Conservation (phyloP, 2,113 vertebrate genomes). For the Bujurquina vittata region DNA sequence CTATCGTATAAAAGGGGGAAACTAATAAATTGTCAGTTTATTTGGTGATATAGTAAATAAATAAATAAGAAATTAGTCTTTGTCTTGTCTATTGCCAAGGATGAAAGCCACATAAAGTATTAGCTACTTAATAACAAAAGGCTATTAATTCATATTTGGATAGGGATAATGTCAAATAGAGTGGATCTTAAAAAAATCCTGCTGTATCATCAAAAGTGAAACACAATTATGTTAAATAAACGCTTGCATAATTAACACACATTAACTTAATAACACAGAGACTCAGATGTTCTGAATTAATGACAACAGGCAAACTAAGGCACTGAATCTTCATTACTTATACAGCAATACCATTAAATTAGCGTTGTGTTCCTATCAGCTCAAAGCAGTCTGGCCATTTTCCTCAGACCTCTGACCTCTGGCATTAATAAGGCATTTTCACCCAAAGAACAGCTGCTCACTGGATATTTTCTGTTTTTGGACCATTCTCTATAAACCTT, state of each 20-base stretch:
- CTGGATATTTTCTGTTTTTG: background rate
- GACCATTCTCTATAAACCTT: background rate
- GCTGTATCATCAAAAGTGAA: background rate
- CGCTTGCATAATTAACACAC: background rate
- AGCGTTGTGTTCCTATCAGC: background rate
- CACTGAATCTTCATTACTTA: background rate
- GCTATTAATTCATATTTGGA: background rate
- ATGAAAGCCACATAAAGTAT: background rate
- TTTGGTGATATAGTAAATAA: background rate
- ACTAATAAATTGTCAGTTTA: background rate
- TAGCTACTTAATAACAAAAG: fast-evolving
- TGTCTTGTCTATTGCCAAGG: background rate
- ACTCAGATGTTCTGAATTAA: background rate
- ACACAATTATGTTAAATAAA: background rate
- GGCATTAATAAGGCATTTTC: background rate
- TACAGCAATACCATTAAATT: background rate
- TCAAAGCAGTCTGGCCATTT: background rate
- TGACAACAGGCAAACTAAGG: background rate
- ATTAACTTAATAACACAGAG: background rate
- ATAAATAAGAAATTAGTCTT: background rate
- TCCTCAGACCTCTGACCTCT: background rate
- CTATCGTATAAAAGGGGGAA: background rate
- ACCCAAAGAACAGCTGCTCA: background rate
- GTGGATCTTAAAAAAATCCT: background rate
- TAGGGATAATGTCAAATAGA: background rate